Evolutionary conservation across 2,888 invertebrate genomes (phyloP), one percentile per base, ranked within the genome.

Genomic region (Tetragonisca angustula): DNA sequence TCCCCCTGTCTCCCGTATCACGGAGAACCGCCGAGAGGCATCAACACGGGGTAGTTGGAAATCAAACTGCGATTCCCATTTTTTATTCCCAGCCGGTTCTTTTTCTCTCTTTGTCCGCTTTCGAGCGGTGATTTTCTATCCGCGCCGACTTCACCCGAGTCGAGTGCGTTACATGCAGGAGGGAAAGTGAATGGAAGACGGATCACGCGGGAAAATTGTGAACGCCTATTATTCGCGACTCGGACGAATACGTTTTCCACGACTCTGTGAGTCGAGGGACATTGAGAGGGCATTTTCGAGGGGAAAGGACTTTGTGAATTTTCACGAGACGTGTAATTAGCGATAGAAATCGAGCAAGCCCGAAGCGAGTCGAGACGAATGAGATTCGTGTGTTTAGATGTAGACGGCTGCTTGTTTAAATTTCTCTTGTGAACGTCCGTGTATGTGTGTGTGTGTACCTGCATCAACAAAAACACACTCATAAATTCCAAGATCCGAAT

Each of bases 31-130:
- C 87, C 87, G 86, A 81, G 74, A 76, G 78, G 77, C 78, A 81
- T 74, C 79, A 81, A 76, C 43, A 74, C 85, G 85, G 68, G 77
- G 50, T 73, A 69, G 67, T 43, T 84, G 83, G 91, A 89, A 92
- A 93, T 93, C 92, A 92, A 93, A 92, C 89, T 92, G 92, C 93
- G 92, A 94, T 94, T 93, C 92, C 92, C 91, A 93, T 93, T 93
- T 43, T 94, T 93, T 92, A 93, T 93, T 92, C 92, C 90, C 90
- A 76, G 88, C 83, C 85, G 83, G 72, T 11, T 43, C 43, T 43
- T 11, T 43, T 9, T 9, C 43, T 43, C 43, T 11, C 9, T 9
- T 86, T 9, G 43, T 43, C 43, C 43, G 76, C 85, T 79, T 70
- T 61, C 81, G 80, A 59, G 67, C 64, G 27, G 67, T 65, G 79